Evolutionary conservation across 2,113 vertebrate species (phyloP).

Genomic region (Cephalopholis sonnerati): DNA sequence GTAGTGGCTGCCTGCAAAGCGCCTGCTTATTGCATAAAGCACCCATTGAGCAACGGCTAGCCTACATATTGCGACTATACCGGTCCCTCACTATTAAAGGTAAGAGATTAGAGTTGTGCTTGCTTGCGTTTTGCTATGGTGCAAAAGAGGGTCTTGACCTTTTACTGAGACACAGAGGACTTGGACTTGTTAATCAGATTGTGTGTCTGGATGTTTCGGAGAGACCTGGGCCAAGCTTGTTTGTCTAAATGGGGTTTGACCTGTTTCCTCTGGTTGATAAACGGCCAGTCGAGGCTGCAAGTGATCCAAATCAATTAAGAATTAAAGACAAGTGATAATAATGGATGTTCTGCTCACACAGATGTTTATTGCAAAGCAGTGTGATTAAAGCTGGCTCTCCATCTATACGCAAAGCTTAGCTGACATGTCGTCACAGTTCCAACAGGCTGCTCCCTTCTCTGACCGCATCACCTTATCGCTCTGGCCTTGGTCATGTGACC

Average conservation of each 20-base stretch:
- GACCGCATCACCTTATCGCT: not conserved
- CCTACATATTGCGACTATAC: not conserved
- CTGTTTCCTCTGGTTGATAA: not conserved
- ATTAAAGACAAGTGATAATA: not conserved
- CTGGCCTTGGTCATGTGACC: not conserved
- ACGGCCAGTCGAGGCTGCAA: not conserved
- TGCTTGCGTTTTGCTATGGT: not conserved
- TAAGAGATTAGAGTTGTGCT: constrained; percentile 18
- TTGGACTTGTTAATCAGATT: not conserved
- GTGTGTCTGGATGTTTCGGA: not conserved
- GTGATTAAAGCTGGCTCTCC: not conserved
- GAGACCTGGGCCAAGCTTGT: not conserved
- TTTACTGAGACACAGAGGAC: not conserved
- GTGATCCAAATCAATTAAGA: not conserved
- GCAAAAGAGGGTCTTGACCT: constrained; percentile 20
- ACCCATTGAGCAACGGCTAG: constrained; percentile 34
- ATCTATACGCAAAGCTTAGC: not conserved
- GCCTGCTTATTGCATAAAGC: constrained; percentile 43
- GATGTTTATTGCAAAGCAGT: not conserved
- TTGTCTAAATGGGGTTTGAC: constrained; percentile 10
- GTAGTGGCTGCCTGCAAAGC: constrained; percentile 48
- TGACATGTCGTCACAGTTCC: not conserved
- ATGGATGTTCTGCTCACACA: not conserved
- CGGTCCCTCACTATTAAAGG: constrained; percentile 1
- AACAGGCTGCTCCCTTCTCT: not conserved